Evolutionary conservation across 92 coral and sea anemone species (phyloP).

Genomic region (Pocillopora meandrina): DNA sequence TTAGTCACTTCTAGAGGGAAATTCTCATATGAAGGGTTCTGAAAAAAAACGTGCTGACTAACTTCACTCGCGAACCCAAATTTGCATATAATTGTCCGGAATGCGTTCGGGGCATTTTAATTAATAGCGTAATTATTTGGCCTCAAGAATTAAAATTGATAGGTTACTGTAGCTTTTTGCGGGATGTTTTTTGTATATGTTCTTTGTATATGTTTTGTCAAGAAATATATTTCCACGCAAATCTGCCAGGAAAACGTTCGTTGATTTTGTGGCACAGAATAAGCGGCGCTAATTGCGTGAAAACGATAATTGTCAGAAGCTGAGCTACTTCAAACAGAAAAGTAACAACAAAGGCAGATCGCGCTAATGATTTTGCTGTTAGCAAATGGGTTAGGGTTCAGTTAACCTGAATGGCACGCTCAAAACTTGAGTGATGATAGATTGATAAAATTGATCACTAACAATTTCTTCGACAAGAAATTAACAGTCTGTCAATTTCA

Average conservation of each 20-base stretch:
- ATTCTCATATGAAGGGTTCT: neutral
- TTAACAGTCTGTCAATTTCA: neutral
- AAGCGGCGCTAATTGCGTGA: neutral
- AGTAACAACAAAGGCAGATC: neutral
- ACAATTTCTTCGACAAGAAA: no score
- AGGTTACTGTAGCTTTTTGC: neutral
- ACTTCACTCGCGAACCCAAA: neutral
- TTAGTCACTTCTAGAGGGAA: no score
- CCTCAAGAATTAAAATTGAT: neutral
- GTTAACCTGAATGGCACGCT: no score
- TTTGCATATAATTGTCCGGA: slow-evolving; percentile 13
- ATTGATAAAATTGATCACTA: no score
- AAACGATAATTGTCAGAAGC: neutral
- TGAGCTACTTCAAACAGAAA: neutral
- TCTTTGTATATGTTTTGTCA: no score
- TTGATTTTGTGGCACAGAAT: neutral
- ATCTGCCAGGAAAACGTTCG: neutral
- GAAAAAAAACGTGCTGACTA: neutral
- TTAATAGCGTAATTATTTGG: slow-evolving; percentile 21
- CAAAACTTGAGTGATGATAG: no score
- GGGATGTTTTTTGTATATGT: neutral
- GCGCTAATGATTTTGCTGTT: slow-evolving; percentile 11
- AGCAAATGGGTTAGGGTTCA: neutral
- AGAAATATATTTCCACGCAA: neutral
- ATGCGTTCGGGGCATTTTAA: slow-evolving; percentile 25